Conservation (phyloP, 2,113 vertebrate species). For the Gallinago media region DNA sequence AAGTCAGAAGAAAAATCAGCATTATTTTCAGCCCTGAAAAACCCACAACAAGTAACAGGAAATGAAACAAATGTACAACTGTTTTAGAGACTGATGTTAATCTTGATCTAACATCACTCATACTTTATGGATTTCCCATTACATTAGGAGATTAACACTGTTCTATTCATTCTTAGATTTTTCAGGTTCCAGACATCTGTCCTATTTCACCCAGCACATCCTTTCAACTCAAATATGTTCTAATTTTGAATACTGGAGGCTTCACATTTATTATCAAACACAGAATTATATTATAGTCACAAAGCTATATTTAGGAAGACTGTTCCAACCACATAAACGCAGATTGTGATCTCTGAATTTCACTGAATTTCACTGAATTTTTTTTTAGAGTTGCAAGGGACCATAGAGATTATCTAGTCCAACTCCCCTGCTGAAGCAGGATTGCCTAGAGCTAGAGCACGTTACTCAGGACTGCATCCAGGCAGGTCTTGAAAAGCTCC, state of each 20-base stretch:
- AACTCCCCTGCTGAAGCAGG: too few species aligned
- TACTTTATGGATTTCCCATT: conserved; percentile 24
- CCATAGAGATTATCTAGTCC: too few species aligned
- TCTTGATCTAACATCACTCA: conserved; percentile 41
- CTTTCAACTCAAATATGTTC: background rate
- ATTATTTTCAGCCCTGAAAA: conserved; percentile 11
- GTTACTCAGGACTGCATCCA: too few species aligned
- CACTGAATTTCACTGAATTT: too few species aligned
- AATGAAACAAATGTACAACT: conserved; percentile 55
- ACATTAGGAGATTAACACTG: conserved; percentile 23
- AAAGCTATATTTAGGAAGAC: background rate
- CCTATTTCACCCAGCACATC: background rate
- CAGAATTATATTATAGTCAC: background rate
- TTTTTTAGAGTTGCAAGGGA: too few species aligned
- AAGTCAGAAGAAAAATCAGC: conserved; percentile 12
- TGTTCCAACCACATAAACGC: background rate
- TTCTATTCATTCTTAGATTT: background rate
- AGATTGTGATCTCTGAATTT: background rate
- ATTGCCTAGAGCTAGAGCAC: too few species aligned
- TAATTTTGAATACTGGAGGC: background rate
- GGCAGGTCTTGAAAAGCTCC: too few species aligned
- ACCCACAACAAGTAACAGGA: conserved; percentile 29
- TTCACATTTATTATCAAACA: background rate
- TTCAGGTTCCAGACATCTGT: conserved; percentile 12
- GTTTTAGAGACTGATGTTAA: background rate